These are phyloP conservation scores for Amniataba percoides DNA, from an alignment of 2,797 vertebrate species.

Conservation along the genomic window DNA sequence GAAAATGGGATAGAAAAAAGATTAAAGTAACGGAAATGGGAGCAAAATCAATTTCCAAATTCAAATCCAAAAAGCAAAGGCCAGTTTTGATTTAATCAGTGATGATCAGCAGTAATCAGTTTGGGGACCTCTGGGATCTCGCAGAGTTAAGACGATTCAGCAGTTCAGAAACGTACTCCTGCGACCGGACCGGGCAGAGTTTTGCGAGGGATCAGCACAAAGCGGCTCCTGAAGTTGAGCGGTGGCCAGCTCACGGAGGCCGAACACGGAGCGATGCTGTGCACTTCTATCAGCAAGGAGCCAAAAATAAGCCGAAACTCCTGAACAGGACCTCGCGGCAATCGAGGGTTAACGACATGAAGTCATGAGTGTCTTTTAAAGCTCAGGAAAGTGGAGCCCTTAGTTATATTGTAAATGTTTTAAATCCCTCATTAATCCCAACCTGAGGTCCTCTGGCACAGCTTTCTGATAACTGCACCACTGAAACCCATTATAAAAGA, in stretches of 20 bases:
- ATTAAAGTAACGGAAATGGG: neutral
- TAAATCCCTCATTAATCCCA: constrained; percentile 31
- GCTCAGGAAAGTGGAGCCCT: constrained; percentile 16
- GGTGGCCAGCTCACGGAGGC: neutral
- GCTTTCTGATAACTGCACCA: neutral
- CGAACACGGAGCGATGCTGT: constrained; percentile 3
- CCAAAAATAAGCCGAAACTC: constrained; percentile 14
- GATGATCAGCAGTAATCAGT: constrained; percentile 24
- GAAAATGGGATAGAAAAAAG: neutral
- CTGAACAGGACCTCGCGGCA: constrained; percentile 5
- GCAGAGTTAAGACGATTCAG: constrained; percentile 45
- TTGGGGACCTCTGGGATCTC: constrained; percentile 42
- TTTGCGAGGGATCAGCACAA: constrained; percentile 55
- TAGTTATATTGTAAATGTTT: constrained; percentile 23
- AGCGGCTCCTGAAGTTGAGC: constrained; percentile 23
- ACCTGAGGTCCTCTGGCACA: constrained; percentile 12
- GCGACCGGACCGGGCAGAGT: constrained; percentile 8
- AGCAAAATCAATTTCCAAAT: neutral
- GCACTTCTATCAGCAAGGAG: constrained; percentile 33
- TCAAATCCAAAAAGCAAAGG: neutral
- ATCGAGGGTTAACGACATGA: constrained; percentile 36
- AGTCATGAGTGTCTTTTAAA: constrained; percentile 37
- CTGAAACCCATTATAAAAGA: neutral
- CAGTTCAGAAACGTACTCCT: constrained; percentile 42
- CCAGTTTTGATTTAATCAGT: constrained; percentile 9